These are phyloP conservation scores for Eucidaris tribuloides DNA, from an alignment of 35 echinoderm and acorn worm genomes.

Conservation along the genomic window DNA sequence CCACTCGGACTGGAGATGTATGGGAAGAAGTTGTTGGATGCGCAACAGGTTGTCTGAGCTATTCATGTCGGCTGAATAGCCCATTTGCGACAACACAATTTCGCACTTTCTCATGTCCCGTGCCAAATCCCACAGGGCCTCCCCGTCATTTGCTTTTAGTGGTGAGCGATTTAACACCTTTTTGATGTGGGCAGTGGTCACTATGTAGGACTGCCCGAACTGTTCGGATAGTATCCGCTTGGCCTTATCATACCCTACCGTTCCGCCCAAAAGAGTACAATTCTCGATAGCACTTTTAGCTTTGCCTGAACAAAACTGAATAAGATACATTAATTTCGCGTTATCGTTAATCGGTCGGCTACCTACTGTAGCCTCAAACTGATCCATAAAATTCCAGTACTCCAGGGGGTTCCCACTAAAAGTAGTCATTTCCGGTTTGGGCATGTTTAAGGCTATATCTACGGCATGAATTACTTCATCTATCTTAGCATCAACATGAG, in stretches of 20 bases:
- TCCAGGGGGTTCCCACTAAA: not conserved
- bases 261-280: conserved; percentile 1
- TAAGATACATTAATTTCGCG: conserved; percentile 24
- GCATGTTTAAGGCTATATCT: not conserved
- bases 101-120: conserved; percentile 19
- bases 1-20: conserved; percentile 43
- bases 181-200: not conserved
- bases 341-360: not conserved
- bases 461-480: not conserved
- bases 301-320: conserved; percentile 38
- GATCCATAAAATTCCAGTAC: conserved; percentile 26
- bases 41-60: conserved; percentile 30
- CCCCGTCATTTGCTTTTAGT: conserved; percentile 49
- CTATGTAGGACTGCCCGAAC: conserved; percentile 6
- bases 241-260: conserved; percentile 5
- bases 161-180: conserved; percentile 19
- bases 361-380: conserved; percentile 17
- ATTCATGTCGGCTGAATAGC: conserved; percentile 25
- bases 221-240: conserved; percentile 2
- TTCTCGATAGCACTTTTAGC: conserved; percentile 30
- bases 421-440: conserved; percentile 4
- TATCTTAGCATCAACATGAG: not conserved
- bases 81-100: not conserved
- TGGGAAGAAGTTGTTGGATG: conserved; percentile 30
- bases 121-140: conserved; percentile 30